phyloP scores from a whole-genome alignment of 2,888 invertebrate species.

The Neoscelio sp. region DNA sequence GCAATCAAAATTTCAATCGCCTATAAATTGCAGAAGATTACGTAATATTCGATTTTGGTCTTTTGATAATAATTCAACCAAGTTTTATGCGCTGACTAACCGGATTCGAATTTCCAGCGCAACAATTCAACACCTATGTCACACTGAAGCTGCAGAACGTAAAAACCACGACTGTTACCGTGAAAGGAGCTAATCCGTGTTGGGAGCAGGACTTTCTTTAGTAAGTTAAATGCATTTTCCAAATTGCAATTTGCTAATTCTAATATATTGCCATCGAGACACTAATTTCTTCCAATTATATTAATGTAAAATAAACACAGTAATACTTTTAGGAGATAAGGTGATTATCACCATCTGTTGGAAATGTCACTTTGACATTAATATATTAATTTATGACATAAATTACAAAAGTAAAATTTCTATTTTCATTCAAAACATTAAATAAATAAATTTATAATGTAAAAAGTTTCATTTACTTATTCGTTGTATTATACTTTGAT shows the following conservation, averaged over 20 bases:
- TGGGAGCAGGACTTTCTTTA: constrained; percentile 99
- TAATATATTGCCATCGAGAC: constrained; percentile 4
- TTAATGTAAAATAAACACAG: not conserved
- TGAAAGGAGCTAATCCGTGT: constrained; percentile 97
- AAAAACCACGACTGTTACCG: constrained; percentile 98
- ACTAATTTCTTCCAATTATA: not conserved
- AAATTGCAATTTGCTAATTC: constrained; percentile 18
- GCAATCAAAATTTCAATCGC: constrained; percentile 17
- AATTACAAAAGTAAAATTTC: too few species aligned
- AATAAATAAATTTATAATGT: too few species aligned
- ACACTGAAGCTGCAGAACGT: constrained; percentile 98
- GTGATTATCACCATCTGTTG: too few species aligned
- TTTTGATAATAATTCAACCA: constrained; percentile 19
- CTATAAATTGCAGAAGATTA: not conserved
- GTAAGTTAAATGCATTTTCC: constrained; percentile 87
- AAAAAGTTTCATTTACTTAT: too few species aligned
- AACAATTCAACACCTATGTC: constrained; percentile 98
- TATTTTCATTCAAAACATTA: too few species aligned
- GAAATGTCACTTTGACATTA: too few species aligned
- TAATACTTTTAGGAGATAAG: too few species aligned
- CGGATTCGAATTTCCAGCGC: constrained; percentile 85
- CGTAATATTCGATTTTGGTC: constrained; percentile 18
- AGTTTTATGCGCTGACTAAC: constrained; percentile 35
- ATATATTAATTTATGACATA: too few species aligned
- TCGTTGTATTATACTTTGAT: too few species aligned